Base-by-base conservation (phyloP, 1,140 invertebrate species). In the Chrysomallon squamiferum region DNA sequence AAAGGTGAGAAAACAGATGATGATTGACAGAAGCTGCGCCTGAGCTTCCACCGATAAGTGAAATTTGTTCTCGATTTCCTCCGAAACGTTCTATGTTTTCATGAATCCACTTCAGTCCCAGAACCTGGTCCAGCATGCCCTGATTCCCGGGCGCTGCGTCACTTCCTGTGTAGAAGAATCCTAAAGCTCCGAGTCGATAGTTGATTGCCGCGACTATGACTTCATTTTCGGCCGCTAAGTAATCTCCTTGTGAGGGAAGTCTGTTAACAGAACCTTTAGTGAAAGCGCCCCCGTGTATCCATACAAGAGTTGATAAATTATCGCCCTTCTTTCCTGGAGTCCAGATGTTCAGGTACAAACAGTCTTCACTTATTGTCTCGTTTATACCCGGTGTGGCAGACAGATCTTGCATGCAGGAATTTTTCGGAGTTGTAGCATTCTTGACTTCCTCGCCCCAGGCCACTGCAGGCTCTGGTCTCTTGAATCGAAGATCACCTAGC, bases 261-360 rank as follows among this genome's bases (percentile, higher is more conserved):
- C 98, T 87, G 25, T 94, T 96, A 33, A 93, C 92, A 9, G 93
- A 93, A 18, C 95, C 95, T 32, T 62, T 57, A 80, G 95, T 95
- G 86, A 97, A 98, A 4, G 95, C 95, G 54, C 96, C 96, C n/a
- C 96, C 96, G 84, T 94, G 97, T 66, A 98, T 92, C 95, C 95
- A 97, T 32, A 97, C 89, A 90, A 97, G 91, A 20, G 97, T 94
- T 52, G 33, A 41, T 60, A 29, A 30, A 75, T 91, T 35, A 9
- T 22, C 20, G 2, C 9, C 20, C 22, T 35, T 30, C 25, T 52
- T 33, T 20, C 45, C 57, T 2, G 95, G 95, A 69, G 90, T 80
- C 88, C 88, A 90, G 2, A 98, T 92, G 84, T 95, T 97, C 60
- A 98, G 88, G 84, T 95, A 96, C 9, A 98, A 89, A 84, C 96